phyloP scores from a whole-genome alignment of 1,140 invertebrate genomes.

The Procambarus clarkii region DNA sequence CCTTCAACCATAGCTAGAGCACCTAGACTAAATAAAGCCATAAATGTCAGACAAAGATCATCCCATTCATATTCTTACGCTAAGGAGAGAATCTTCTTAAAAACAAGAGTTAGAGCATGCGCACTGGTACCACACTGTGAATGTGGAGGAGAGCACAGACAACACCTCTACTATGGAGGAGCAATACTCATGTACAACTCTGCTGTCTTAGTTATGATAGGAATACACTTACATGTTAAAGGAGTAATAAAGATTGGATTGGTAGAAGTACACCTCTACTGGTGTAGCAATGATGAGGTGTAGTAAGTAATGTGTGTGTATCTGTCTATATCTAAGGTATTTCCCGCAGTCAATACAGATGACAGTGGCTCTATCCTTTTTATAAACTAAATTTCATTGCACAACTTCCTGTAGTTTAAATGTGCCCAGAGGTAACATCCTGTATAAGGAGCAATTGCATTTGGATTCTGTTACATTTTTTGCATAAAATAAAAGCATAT shows the following conservation, averaged over 20 bases:
- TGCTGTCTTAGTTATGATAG: background rate
- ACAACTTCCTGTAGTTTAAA: too few species aligned
- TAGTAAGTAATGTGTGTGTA: too few species aligned
- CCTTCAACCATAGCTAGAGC: background rate
- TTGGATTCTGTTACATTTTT: too few species aligned
- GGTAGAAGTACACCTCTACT: background rate
- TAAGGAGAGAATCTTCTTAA: background rate
- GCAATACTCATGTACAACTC: background rate
- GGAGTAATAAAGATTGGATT: background rate
- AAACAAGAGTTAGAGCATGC: background rate
- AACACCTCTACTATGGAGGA: background rate
- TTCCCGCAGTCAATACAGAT: too few species aligned
- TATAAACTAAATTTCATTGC: too few species aligned
- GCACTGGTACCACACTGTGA: background rate
- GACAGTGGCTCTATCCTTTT: too few species aligned
- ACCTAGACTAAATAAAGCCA: slow-evolving; percentile 35
- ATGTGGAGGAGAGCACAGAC: background rate
- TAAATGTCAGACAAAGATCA: slow-evolving; percentile 8
- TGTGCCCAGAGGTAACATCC: too few species aligned
- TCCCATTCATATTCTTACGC: slow-evolving; percentile 13
- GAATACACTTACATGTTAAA: background rate
- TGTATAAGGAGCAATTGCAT: too few species aligned
- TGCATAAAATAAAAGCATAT: too few species aligned
- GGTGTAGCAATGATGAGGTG: background rate
- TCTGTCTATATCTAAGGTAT: too few species aligned